phyloP scores from a whole-genome alignment of 2,113 vertebrate genomes.

The Plecturocebus donacophilus region DNA sequence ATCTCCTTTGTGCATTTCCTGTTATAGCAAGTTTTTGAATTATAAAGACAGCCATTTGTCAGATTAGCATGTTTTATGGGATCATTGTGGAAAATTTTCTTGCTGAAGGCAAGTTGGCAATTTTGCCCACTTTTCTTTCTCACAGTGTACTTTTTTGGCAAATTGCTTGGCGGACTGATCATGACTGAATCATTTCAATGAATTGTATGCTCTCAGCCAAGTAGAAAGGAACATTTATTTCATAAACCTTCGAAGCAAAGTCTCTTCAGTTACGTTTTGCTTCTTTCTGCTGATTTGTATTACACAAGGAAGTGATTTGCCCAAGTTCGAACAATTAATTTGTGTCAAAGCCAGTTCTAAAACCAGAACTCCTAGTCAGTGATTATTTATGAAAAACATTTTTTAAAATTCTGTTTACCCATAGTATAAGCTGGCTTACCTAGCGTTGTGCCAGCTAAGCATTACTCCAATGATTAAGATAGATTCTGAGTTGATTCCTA shows the following conservation, averaged over 20 bases:
- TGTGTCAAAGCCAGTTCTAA: neutral
- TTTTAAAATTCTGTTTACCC: neutral
- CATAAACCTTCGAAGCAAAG: neutral
- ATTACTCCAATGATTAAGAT: neutral
- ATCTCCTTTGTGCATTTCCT: neutral
- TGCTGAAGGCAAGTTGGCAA: neutral
- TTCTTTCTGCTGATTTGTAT: constrained; percentile 35
- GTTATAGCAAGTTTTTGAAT: neutral
- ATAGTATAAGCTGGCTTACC: neutral
- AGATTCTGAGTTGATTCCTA: neutral
- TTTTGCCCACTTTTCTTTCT: neutral
- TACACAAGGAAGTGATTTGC: constrained; percentile 35
- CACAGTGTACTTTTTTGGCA: neutral
- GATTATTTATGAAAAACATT: constrained; percentile 29
- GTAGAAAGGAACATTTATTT: constrained; percentile 2
- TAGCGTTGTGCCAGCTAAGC: neutral
- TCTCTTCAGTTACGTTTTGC: neutral
- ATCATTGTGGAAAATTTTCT: neutral
- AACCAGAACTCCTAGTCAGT: neutral
- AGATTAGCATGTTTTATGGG: neutral
- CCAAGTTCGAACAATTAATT: neutral
- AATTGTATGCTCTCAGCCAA: neutral
- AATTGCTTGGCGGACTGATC: neutral
- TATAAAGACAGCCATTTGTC: neutral
- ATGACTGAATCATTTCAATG: neutral